Evolutionary conservation across 2,113 vertebrate genomes (phyloP), one percentile per base, ranked within the genome.

Genomic region (Sander lucioperca): DNA sequence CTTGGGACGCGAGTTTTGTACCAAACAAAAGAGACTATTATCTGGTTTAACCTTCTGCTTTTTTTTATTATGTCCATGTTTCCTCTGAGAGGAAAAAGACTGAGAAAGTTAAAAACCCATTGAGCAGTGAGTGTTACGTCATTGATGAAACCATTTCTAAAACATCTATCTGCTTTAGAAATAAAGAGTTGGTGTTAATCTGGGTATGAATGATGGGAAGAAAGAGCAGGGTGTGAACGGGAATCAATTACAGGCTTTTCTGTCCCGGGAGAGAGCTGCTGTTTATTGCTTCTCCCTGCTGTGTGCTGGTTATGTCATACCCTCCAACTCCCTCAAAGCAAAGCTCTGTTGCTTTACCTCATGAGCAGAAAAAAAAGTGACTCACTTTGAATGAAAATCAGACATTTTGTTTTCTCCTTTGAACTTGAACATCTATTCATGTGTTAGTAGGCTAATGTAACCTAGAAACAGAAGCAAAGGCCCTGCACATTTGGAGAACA

Each of bases 241-340:
- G 88, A 93, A 92, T 92, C 86, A 91, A 90, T 91, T 93, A 93
- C 82, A 80, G 78, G 75, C 66, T 33, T 63, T 19, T 85, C 14
- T 80, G 81, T 92, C 90, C 91, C 91, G 33, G 62, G 87, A 90
- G 93, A 78, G 85, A 83, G 82, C 86, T 86, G 86, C 86, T 89
- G 88, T 89, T 92, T 87, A 86, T 86, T 79, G 90, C 88, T 80
- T 88, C 80, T 87, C 86, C 91, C 89, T 86, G 87, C 90, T 91
- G 89, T 68, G 90, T 86, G 75, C 79, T 77, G 84, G 89, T 94
- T 94, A 94, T 93, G 92, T 93, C 92, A 94, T 93, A 62, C 75
- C 79, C 85, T 86, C 88, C 75, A 78, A 87, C 85, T 88, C 82
- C 47, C 87, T 83, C 64, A 78, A 51, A 88, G 83, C 69, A 59